Base-by-base conservation (phyloP, 2,113 vertebrate genomes). In the Petroica traversi region DNA sequence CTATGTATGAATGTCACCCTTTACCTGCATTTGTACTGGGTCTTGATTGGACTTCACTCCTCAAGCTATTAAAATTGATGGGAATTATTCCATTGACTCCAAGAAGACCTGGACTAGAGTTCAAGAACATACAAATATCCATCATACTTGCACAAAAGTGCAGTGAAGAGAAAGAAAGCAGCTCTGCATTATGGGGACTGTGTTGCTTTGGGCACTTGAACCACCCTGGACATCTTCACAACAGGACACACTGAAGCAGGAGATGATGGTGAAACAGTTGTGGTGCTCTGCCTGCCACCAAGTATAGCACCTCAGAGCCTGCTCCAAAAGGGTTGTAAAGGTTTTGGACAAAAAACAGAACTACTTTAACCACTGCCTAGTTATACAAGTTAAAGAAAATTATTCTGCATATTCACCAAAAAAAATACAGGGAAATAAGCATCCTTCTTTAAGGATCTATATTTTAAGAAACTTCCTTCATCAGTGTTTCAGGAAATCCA, bases 401-500 rank as follows among this genome's bases (percentile, higher is more conserved):
- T 12, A 79, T n/a, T 67, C 19, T 54, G 11, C 29, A 84, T 61
- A 63, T 77, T 77, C 63, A 68, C 19, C 3, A 41, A 26, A 69
- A 64, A 64, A 88, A 72, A 43, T 24, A 33, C 7, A 89, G 63
- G 48, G 36, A 80, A 66, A 83, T 62, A 69, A 75, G 52, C 46
- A 45, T 79, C 48, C 38, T 54, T 52, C 55, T 83, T 68, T 68
- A 93, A 94, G 43, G 76, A 68, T 38, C 28, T 92, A 45, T 52
- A 62, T 85, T 78, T 79, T 78, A 75, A 33, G 43, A 95, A 63
- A 43, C 69, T 95, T 96, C 89, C 71, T 93, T 85, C 36, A n/a
- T 78, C 89, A 88, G 18, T 55, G n/a, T 88, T 97, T 96, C 97
- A 97, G 96, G 94, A 97, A 98, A 91, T 85, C 45, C 59, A 87